A percentile compares a stretch with the other conserved stretches of the same genome.
These are phyloP conservation scores for Rhinichthys osculus DNA, from an alignment of 2,797 vertebrate species.

Conservation along the genomic window DNA sequence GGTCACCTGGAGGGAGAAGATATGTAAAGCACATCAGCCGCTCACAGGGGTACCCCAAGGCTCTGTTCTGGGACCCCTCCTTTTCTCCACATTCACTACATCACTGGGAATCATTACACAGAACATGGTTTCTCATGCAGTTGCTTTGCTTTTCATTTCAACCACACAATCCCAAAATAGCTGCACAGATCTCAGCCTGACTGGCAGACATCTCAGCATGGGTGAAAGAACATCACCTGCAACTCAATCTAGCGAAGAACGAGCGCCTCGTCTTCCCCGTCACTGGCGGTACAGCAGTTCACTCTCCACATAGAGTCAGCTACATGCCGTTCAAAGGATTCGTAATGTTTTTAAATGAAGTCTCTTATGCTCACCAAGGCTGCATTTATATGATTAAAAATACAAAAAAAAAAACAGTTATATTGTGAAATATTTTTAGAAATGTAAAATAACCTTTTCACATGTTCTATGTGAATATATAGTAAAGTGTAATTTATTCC, in stretches of 20 bases:
- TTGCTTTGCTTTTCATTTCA: not conserved
- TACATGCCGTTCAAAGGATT: too few relatives aligned
- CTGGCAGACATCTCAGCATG: conserved; percentile 1
- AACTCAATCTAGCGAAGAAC: not conserved
- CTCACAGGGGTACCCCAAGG: not conserved
- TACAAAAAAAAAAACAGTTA: too few relatives aligned
- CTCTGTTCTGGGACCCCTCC: not conserved
- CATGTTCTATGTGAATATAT: too few relatives aligned
- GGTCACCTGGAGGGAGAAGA: not conserved
- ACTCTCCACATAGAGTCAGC: not conserved
- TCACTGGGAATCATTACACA: not conserved
- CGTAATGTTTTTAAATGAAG: too few relatives aligned
- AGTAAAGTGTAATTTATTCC: too few relatives aligned
- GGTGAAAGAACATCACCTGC: not conserved
- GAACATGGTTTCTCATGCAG: not conserved
- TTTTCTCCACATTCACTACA: not conserved
- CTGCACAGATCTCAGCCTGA: not conserved
- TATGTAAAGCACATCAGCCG: not conserved
- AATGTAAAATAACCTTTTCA: too few relatives aligned
- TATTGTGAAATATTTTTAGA: too few relatives aligned
- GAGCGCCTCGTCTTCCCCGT: not conserved
- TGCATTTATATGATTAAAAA: too few relatives aligned
- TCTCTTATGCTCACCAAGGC: too few relatives aligned
- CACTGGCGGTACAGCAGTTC: not conserved
- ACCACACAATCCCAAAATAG: not conserved